Percentiles rank a stretch among this genome's conserved stretches.
Conservation (phyloP, 2,113 vertebrate genomes). For the Synodontis membranacea region DNA sequence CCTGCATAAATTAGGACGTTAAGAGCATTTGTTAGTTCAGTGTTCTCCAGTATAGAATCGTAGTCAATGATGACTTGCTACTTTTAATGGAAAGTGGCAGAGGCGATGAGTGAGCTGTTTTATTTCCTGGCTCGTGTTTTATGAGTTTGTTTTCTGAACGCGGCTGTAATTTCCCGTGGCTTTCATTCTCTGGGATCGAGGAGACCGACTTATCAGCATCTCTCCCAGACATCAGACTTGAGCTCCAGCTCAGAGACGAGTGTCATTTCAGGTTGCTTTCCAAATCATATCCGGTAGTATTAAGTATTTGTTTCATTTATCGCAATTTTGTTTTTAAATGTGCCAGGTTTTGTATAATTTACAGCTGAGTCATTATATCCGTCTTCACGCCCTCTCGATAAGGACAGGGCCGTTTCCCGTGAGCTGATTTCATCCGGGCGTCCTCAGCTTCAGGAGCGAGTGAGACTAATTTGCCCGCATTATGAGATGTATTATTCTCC, state of each 20-base stretch:
- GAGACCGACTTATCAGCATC: not conserved
- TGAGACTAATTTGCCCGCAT: not conserved
- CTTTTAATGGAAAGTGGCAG: not conserved
- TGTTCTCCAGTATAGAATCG: not conserved
- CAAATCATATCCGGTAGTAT: not conserved
- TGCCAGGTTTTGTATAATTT: not conserved
- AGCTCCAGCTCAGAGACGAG: not conserved
- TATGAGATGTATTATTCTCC: not conserved
- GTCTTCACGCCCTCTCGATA: not conserved
- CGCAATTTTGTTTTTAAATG: not conserved
- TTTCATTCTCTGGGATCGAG: not conserved
- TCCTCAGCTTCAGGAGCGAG: not conserved
- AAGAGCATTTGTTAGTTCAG: not conserved
- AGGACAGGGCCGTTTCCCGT: not conserved
- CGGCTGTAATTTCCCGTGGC: conserved; percentile 36
- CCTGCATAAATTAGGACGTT: not conserved
- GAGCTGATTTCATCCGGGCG: no score
- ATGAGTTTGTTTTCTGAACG: not conserved
- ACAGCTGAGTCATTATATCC: not conserved
- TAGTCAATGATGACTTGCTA: not conserved
- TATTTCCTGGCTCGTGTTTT: not conserved
- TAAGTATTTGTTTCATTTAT: not conserved
- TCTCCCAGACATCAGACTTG: conserved; percentile 37
- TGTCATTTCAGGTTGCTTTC: not conserved
- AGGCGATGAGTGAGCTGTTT: not conserved